Evolutionary conservation across 2,113 vertebrate genomes (phyloP), one percentile per base, ranked within the genome.

Genomic region (Sturnus vulgaris): DNA sequence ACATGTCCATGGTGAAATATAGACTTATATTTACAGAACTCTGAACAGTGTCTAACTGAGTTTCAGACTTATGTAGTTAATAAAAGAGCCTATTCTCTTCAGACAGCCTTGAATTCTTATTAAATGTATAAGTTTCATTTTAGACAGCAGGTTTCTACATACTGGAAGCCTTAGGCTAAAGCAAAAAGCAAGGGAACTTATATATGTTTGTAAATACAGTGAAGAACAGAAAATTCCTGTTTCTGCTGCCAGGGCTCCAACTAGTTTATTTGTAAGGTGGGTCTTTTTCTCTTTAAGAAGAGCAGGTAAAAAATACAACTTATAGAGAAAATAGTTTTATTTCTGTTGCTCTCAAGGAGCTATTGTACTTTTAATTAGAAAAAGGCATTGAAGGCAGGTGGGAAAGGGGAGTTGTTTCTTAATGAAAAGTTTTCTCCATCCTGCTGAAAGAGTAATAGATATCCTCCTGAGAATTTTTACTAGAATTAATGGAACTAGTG

Each of bases 31-130:
- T 93, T 95, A 90, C 85, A 86, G 64, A 93, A 88, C 76, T 65
- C 88, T 76, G 92, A 93, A 42, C 82, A 86, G 68, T 82, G 37
- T 78, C 94, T 92, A 80, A 93, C 88, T 91, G 93, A 96, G 90
- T 94, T 96, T 91, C 93, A 97, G 86, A 95, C 92, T 96, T 94
- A 96, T 95, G 90, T 88, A 75, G 96, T 95, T 95, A 96, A 96
- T 95, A 96, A 97, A 96, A 90, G 60, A 84, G 22, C 56, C 79
- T 83, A 71, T 95, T 96, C 93, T 97, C 90, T 90, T 96, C 93
- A 92, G 93, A 71, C 82, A 93, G 71, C n/a, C 76, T 90, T 75
- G 92, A 83, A 83, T 96, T 95, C 76, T 93, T 96, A 95, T 96
- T 95, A 93, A 93, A 88, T 71, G 33, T 93, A 40, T 86, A 93